A percentile compares a stretch with the other conserved stretches of the same genome.
Evolutionary conservation across 2,113 vertebrate genomes (phyloP).

Genomic region (Pao palembangensis): DNA sequence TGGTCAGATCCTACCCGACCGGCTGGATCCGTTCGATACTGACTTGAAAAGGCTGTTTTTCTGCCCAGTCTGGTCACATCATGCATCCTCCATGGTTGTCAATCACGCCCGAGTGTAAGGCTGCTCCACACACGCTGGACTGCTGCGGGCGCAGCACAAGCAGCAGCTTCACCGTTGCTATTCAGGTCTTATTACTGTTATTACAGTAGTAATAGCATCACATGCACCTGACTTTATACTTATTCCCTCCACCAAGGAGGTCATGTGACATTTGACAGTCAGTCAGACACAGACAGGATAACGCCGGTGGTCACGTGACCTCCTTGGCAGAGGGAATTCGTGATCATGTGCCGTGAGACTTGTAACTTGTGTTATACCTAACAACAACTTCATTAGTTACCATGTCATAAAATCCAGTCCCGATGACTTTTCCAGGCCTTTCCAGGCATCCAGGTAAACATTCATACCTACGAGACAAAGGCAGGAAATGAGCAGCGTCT

Average conservation of each 20-base stretch:
- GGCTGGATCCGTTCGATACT: constrained; percentile 88
- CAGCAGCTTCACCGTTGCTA: too few relatives aligned
- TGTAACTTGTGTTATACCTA: too few relatives aligned
- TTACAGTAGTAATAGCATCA: too few relatives aligned
- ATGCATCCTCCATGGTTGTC: constrained; percentile 97
- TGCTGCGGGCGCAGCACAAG: constrained; percentile 75
- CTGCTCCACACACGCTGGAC: constrained; percentile 94
- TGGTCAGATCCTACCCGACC: constrained; percentile 72
- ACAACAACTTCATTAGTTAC: constrained; percentile 57
- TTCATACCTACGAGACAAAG: constrained; percentile 81
- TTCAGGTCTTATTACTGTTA: too few relatives aligned
- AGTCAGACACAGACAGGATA: too few relatives aligned
- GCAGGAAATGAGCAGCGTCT: not conserved
- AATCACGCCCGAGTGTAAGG: constrained; percentile 89
- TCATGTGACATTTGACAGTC: too few relatives aligned
- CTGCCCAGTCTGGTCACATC: constrained; percentile 90
- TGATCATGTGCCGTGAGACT: too few relatives aligned
- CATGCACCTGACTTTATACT: too few relatives aligned
- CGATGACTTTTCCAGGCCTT: constrained; percentile 87
- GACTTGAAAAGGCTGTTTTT: constrained; percentile 90
- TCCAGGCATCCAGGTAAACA: constrained; percentile 92
- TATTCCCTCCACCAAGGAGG: too few relatives aligned
- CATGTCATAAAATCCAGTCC: constrained; percentile 94
- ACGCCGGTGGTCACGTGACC: too few relatives aligned
- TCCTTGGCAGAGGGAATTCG: too few relatives aligned